Conservation (phyloP, 2,113 vertebrate genomes). For the Leptocoma aspasia region DNA sequence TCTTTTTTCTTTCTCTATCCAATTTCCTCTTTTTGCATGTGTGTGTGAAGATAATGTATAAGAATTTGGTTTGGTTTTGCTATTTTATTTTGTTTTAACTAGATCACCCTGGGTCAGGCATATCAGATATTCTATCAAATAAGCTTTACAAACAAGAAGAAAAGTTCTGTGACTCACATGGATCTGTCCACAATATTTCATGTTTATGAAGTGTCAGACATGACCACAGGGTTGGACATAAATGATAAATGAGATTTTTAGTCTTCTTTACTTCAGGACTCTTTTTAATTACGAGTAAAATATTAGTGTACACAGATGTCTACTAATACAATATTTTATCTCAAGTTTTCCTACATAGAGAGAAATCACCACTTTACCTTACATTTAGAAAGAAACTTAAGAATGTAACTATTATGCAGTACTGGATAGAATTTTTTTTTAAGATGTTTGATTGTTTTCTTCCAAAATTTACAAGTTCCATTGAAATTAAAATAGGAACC, state of each 20-base stretch:
- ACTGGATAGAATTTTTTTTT: neutral
- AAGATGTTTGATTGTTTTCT: neutral
- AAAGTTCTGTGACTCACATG: neutral
- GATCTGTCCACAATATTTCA: neutral
- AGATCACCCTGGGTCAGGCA: accelerated
- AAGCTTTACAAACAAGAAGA: neutral
- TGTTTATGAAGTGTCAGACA: neutral
- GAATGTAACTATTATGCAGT: neutral
- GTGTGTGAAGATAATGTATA: neutral
- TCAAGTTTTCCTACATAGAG: neutral
- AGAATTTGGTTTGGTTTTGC: neutral
- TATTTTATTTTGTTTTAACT: neutral
- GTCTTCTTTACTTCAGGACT: neutral
- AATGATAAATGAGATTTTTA: neutral
- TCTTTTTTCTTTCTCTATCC: neutral
- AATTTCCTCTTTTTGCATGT: neutral
- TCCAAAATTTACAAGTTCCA: neutral
- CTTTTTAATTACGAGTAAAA: neutral
- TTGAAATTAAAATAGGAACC: neutral
- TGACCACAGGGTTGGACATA: neutral
- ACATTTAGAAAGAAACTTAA: neutral
- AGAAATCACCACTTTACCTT: neutral
- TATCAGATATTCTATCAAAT: neutral
- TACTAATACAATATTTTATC: neutral
- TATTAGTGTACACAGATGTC: neutral